Base-by-base conservation (phyloP, 2,888 invertebrate species). In the Drosophila differens region DNA sequence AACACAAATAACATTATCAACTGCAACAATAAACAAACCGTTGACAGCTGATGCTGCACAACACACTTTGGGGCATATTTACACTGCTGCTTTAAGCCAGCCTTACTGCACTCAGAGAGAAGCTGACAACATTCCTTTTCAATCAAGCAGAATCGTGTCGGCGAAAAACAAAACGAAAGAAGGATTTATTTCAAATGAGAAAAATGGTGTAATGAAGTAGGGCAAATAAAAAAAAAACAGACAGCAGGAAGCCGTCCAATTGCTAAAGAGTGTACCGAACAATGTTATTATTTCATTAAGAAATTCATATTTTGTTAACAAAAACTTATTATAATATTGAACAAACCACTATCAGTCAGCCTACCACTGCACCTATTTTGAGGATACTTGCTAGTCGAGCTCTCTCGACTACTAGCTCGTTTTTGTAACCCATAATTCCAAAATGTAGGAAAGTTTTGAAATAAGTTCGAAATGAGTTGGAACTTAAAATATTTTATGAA, bases 21-120 rank as follows among this genome's bases (percentile, higher is more conserved):
- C 47, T 47, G 22, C 62, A 49, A 35, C 25, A 30, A 16, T 30
- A 30, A n/a, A 51, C 28, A 54, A 9, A 47, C 28, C 54, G 59
- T 14, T 66, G 28, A 53, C 47, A 74, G 19, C 74, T 71, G 58
- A 57, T 83, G 83, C 37, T 74, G 71, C 67, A 75, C 52, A 67
- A 57, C 69, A 74, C 85, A 22, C 19, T 76, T 78, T 75, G 70
- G 89, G 86, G 79, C 74, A 83, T 79, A 90, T 90, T 86, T 82
- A 89, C 89, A 83, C 83, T 81, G 77, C 73, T 76, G 76, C 72
- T 74, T 82, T 47, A 22, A 22, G 64, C 67, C 74, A 72, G 71
- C 62, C 37, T 30, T 47, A 72, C 41, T 62, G 73, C 74, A 71
- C 83, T 37, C 9, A 6, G 19, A 37, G 37, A 55, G 37, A 37